These are phyloP conservation scores for Ceyx cyanopectus DNA, from an alignment of 2,113 vertebrate genomes.

Conservation along the genomic window DNA sequence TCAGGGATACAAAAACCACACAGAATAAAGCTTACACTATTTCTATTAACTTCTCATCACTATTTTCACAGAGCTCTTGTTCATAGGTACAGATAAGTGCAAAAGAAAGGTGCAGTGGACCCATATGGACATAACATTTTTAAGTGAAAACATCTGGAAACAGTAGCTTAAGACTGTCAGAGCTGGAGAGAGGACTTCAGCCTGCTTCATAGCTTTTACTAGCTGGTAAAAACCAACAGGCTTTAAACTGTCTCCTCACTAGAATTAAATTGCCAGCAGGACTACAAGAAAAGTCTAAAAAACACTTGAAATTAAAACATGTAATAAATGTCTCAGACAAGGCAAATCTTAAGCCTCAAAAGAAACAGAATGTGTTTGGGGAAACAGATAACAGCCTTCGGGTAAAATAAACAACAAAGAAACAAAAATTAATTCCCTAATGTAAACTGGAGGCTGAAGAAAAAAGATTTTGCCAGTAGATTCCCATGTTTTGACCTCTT, in stretches of 20 bases:
- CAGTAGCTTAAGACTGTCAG: neutral
- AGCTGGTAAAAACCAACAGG: neutral
- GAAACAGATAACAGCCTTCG: constrained; percentile 71
- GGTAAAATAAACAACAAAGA: constrained; percentile 72
- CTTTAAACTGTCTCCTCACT: neutral
- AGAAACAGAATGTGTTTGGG: constrained; percentile 50
- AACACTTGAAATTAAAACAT: neutral
- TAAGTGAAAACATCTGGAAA: neutral
- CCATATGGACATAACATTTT: neutral
- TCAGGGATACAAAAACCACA: neutral
- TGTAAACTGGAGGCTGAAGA: constrained; percentile 54
- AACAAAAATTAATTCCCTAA: constrained; percentile 64
- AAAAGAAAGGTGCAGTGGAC: neutral
- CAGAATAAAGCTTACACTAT: neutral
- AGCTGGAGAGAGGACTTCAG: neutral
- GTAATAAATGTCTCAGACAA: neutral
- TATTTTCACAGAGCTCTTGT: neutral
- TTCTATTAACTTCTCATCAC: neutral
- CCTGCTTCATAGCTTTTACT: neutral
- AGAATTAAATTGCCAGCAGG: neutral
- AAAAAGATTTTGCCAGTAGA: constrained; percentile 68
- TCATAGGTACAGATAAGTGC: neutral
- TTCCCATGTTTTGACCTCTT: constrained; percentile 74
- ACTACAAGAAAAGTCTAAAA: neutral
- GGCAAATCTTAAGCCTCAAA: neutral